Evolutionary conservation across 2,888 invertebrate genomes (phyloP).

Genomic region (Hedychridium roseum): DNA sequence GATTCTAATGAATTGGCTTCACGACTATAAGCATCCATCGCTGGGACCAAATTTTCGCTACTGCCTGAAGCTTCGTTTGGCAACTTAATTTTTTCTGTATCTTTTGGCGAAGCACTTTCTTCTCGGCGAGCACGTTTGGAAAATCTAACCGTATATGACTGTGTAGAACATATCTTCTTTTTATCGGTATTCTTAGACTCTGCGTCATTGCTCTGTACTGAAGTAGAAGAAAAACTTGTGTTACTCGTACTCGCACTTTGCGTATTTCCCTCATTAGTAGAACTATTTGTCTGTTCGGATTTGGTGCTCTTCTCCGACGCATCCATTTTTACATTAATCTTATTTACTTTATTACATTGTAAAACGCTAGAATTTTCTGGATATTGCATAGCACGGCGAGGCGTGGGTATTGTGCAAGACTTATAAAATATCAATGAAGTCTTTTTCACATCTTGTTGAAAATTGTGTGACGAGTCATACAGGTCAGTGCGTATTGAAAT

Average conservation of each 20-base stretch:
- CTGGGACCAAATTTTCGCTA: too few relatives aligned
- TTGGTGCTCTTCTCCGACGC: not conserved
- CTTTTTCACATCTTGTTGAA: slow-evolving; percentile 44
- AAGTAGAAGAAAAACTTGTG: too few relatives aligned
- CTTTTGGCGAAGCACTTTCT: too few relatives aligned
- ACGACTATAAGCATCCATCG: too few relatives aligned
- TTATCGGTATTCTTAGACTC: too few relatives aligned
- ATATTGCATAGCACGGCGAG: not conserved
- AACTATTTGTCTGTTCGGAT: not conserved
- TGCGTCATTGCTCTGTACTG: too few relatives aligned
- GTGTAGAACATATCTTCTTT: too few relatives aligned
- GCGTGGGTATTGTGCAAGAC: slow-evolving; percentile 25
- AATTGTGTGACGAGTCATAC: slow-evolving; percentile 51
- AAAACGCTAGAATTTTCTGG: not conserved
- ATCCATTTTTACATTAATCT: not conserved
- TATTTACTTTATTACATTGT: not conserved
- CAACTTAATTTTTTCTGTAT: too few relatives aligned
- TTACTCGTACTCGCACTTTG: too few relatives aligned
- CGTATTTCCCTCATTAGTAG: not conserved
- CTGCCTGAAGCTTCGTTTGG: too few relatives aligned
- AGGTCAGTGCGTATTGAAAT: slow-evolving; percentile 57
- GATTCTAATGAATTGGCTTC: slow-evolving; percentile 19
- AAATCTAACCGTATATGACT: too few relatives aligned
- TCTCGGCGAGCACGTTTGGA: too few relatives aligned
- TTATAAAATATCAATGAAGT: slow-evolving; percentile 35